A percentile compares a stretch with the other conserved stretches of the same genome.
These are phyloP conservation scores for Pomatostomus ruficeps DNA, from an alignment of 2,113 vertebrate species.

Conservation along the genomic window DNA sequence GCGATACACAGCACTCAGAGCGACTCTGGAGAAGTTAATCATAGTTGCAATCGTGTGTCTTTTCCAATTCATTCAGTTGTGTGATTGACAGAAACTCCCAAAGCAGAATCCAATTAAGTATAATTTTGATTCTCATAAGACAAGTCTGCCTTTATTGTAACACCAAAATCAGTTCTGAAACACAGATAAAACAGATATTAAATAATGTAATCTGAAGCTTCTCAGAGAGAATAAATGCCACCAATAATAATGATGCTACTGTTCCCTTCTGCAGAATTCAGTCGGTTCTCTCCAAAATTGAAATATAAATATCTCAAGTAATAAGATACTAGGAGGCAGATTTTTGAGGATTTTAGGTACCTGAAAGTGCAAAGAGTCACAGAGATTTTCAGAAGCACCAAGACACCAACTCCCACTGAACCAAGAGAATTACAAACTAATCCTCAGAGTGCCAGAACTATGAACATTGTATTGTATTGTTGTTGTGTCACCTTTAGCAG, in stretches of 20 bases:
- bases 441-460: neutral
- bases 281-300: neutral
- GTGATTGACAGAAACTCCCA: slow-evolving; percentile 61
- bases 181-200: slow-evolving; percentile 60
- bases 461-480: neutral
- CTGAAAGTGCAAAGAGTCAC: neutral
- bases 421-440: neutral
- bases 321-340: neutral
- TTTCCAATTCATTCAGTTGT: neutral
- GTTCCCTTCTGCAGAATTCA: neutral
- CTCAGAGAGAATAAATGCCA: slow-evolving; percentile 13
- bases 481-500: neutral
- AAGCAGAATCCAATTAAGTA: slow-evolving; percentile 57
- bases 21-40: neutral
- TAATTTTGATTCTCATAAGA: slow-evolving; percentile 57
- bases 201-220: slow-evolving; percentile 38
- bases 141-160: slow-evolving; percentile 50
- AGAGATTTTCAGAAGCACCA: neutral
- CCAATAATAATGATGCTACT: neutral
- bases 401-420: neutral
- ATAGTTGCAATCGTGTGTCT: slow-evolving; percentile 2
- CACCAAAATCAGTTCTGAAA: slow-evolving; percentile 47
- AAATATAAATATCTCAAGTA: neutral
- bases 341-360: neutral
- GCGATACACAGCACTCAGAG: neutral